These are phyloP conservation scores for Acrobasis repandana DNA, from an alignment of 2,888 invertebrate species.

Conservation along the genomic window DNA sequence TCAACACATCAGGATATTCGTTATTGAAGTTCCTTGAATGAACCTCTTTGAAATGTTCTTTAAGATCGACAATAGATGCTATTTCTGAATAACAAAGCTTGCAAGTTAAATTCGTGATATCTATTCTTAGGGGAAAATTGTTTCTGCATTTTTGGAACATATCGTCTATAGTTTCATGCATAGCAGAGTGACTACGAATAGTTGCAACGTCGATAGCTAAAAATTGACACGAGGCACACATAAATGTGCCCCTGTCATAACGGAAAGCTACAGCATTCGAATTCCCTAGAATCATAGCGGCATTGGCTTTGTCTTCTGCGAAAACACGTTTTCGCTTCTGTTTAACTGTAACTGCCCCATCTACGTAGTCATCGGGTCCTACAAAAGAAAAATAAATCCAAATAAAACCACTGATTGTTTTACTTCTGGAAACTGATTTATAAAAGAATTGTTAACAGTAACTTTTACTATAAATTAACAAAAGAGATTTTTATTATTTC, in stretches of 20 bases:
- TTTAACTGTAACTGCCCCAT: slow-evolving; percentile 38
- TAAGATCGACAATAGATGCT: slow-evolving; percentile 42
- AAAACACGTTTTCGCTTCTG: slow-evolving; percentile 54
- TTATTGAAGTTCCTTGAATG: slow-evolving; percentile 45
- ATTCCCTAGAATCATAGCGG: slow-evolving; percentile 55
- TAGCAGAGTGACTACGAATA: slow-evolving; percentile 48
- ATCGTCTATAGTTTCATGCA: slow-evolving; percentile 48
- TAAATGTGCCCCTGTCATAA: slow-evolving; percentile 58
- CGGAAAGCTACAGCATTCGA: slow-evolving; percentile 65
- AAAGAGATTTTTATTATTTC: too few species aligned
- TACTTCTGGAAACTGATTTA: not conserved
- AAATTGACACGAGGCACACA: slow-evolving; percentile 60
- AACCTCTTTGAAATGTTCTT: slow-evolving; percentile 46
- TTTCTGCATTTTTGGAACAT: slow-evolving; percentile 45
- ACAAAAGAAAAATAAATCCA: slow-evolving; percentile 52
- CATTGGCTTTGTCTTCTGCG: slow-evolving; percentile 55
- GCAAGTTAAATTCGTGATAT: slow-evolving; percentile 56
- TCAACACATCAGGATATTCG: slow-evolving; percentile 49
- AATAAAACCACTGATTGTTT: slow-evolving; percentile 31
- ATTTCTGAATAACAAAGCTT: slow-evolving; percentile 40
- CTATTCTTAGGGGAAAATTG: slow-evolving; percentile 58
- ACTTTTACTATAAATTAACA: too few species aligned
- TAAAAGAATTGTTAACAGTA: too few species aligned
- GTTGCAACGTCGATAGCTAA: slow-evolving; percentile 44
- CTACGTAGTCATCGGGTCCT: slow-evolving; percentile 44